These are phyloP conservation scores for Agrochola lychnidis DNA, from an alignment of 2,888 invertebrate genomes.

Conservation along the genomic window DNA sequence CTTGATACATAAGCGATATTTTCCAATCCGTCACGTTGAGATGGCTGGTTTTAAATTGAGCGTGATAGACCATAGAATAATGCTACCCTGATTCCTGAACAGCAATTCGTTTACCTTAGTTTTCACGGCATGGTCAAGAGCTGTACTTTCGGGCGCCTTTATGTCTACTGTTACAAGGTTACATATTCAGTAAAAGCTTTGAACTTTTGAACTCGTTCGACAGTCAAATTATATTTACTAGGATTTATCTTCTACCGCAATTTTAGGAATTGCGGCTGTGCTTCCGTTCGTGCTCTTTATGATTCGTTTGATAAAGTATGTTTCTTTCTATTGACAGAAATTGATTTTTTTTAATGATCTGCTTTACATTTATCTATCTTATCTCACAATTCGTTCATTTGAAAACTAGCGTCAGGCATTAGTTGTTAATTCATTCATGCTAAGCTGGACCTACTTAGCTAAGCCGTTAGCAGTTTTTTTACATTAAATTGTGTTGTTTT, in stretches of 20 bases:
- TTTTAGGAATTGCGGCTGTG: neutral
- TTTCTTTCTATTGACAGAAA: neutral
- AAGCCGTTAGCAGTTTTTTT: no score
- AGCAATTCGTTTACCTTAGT: neutral
- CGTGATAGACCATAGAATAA: neutral
- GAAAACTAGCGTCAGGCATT: neutral
- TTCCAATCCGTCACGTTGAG: neutral
- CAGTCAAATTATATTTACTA: conserved; percentile 5
- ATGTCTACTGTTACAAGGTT: neutral
- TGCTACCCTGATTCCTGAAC: neutral
- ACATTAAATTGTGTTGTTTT: neutral
- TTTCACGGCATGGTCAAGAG: neutral
- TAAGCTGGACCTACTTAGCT: neutral
- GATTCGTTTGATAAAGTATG: neutral
- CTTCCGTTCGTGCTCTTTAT: neutral
- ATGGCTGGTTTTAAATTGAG: neutral
- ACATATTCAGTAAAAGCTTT: neutral
- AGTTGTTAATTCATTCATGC: neutral
- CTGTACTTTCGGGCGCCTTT: neutral
- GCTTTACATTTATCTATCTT: neutral
- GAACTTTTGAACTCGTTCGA: neutral
- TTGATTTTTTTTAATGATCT: neutral
- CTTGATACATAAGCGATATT: neutral
- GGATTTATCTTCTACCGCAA: neutral
- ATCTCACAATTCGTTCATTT: neutral